phyloP scores from a whole-genome alignment of 2,797 vertebrate species.

The Acanthurus leucopareius region DNA sequence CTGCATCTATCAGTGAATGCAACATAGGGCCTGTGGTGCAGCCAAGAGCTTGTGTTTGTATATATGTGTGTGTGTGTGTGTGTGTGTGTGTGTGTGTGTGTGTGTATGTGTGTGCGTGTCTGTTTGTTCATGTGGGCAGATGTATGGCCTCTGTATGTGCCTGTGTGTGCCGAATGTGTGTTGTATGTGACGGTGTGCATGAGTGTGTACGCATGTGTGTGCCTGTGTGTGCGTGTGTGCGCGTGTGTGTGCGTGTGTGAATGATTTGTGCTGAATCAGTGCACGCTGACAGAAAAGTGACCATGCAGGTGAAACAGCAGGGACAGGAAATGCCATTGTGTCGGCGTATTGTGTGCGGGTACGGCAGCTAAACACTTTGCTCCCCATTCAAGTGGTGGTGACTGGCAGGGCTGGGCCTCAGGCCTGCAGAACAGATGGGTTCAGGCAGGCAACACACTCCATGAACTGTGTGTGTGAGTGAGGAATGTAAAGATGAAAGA shows the following conservation, averaged over 20 bases:
- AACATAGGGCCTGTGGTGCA: conserved; percentile 25
- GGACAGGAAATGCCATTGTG: conserved; percentile 76
- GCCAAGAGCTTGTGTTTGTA: conserved; percentile 43
- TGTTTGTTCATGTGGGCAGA: conserved; percentile 10
- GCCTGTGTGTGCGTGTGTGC: conserved; percentile 13
- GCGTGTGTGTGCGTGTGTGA: conserved; percentile 44
- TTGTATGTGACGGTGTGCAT: conserved; percentile 9
- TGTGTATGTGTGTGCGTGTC: conserved; percentile 9
- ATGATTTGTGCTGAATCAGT: conserved; percentile 78
- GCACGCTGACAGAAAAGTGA: conserved; percentile 68
- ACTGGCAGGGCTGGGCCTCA: conserved; percentile 63
- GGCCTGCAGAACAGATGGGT: conserved; percentile 67
- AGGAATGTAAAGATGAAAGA: conserved; percentile 28
- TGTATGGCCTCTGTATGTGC: conserved; percentile 40
- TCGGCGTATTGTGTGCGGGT: conserved; percentile 58
- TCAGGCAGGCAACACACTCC: conserved; percentile 50
- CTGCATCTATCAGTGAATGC: conserved; percentile 66
- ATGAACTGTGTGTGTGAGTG: conserved; percentile 18
- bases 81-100: conserved; percentile 6
- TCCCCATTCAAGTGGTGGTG: conserved; percentile 62
- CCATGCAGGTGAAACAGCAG: conserved; percentile 78
- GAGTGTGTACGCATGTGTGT: conserved; percentile 1
- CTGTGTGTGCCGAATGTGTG: conserved; percentile 21
- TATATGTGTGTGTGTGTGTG: conserved; percentile 8
- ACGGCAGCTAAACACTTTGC: conserved; percentile 64